Base-by-base conservation (phyloP, 2,113 vertebrate genomes). In the Barbus barbus region DNA sequence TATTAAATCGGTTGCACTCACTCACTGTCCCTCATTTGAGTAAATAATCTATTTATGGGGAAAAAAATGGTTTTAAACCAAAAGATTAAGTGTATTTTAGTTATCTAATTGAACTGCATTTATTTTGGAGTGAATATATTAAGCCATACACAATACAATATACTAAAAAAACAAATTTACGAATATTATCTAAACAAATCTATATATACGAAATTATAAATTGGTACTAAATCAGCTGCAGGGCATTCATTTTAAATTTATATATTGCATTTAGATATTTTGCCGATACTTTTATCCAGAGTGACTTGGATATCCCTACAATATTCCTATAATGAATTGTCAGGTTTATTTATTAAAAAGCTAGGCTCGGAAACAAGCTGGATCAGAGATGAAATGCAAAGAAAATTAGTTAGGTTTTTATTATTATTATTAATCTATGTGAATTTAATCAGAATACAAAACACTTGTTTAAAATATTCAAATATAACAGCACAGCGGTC, bases 401-500 rank as follows among this genome's bases (percentile, higher is more conserved):
- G 2, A 56, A 56, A 7, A 53, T 51, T 20, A 53, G n/a, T n/a
- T n/a, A n/a, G n/a, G n/a, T n/a, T n/a, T n/a, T n/a, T 51, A 6
- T 53, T 53, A 0, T 20, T 53, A 1, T 56, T 6, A 16, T 20
- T 24, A 74, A 48, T 16, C 8, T 31, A 31, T 12, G 7, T 75
- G 14, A 31, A 75, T 28, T 46, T 4, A 28, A 22, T n/a, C n/a
- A n/a, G n/a, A n/a, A n/a, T n/a, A 26, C 36, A 5, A 13, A 9
- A 79, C 16, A 46, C 44, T 65, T 46, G 46, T 31, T 2, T 26
- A 80, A 46, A 24, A 73, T 41, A 14, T 26, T 48, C 7, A 46
- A 44, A 44, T 79, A 3, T n/a, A 85, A 78, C 33, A 81, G 73
- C 78, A 51, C 83, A 69, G 83, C 51, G 81, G 46, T 83, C 72